A percentile compares a stretch with the other conserved stretches of the same genome.
Evolutionary conservation across 37 sponge, comb jelly and placozoan genomes (phyloP).

Genomic region (Aplysina aerophoba): DNA sequence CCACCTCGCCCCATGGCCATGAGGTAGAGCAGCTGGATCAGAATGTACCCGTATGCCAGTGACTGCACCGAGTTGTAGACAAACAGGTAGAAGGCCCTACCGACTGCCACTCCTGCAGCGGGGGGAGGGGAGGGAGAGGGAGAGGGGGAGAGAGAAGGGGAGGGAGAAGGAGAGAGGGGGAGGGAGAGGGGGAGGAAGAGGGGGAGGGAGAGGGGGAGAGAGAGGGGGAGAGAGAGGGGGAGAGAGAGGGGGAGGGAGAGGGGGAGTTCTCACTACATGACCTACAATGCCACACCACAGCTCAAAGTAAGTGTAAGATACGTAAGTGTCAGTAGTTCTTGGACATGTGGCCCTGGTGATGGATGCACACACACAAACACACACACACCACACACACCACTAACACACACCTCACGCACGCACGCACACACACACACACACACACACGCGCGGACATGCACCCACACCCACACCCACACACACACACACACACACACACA

Average conservation of each 20-base stretch:
- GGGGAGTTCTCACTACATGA: not conserved
- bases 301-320: too few species aligned
- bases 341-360: too few species aligned
- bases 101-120: slow-evolving; percentile 1
- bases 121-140: not conserved
- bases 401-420: slow-evolving; percentile 17
- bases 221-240: not conserved
- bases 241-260: not conserved
- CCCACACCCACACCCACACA: slow-evolving; percentile 8
- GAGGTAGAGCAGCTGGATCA: too few species aligned
- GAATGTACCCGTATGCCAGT: too few species aligned
- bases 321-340: too few species aligned
- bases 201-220: not conserved
- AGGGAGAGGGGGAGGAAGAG: slow-evolving; percentile 1
- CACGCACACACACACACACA: slow-evolving; percentile 16
- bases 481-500: slow-evolving; percentile 31
- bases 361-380: not conserved
- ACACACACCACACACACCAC: slow-evolving; percentile 20
- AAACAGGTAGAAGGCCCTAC: slow-evolving; percentile 49
- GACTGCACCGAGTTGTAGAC: slow-evolving; percentile 63
- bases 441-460: not conserved
- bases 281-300: too few species aligned
- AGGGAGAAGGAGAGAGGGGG: not conserved
- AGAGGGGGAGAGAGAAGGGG: not conserved
- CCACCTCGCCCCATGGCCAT: too few species aligned